Percentiles rank a stretch among this genome's conserved stretches.
phyloP scores from a whole-genome alignment of 2,113 vertebrate genomes.

The Salvator merianae region DNA sequence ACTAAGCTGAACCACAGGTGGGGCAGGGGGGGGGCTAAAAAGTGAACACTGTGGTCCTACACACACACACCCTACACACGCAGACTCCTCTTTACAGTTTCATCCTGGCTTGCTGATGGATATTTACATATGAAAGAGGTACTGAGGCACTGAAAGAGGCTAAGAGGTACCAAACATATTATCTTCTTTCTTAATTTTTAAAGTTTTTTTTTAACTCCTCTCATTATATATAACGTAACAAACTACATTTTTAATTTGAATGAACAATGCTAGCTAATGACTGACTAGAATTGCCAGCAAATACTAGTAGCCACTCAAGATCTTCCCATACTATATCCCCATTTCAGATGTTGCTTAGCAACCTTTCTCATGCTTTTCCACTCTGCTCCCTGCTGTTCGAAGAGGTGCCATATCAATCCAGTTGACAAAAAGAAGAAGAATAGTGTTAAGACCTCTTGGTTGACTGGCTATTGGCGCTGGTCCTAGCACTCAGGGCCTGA shows the following conservation, averaged over 20 bases:
- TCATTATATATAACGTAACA: background rate
- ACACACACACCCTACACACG: background rate
- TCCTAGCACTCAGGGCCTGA: background rate
- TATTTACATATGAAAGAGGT: background rate
- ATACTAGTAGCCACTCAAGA: background rate
- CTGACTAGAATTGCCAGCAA: background rate
- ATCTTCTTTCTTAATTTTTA: background rate
- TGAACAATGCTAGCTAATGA: too few relatives aligned
- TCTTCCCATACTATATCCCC: background rate
- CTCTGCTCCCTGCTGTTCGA: background rate
- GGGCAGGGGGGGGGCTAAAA: background rate
- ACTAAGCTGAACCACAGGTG: background rate
- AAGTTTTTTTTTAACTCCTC: too few relatives aligned
- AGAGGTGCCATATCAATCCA: background rate
- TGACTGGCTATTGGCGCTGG: background rate
- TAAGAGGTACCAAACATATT: background rate
- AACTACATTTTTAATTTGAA: background rate
- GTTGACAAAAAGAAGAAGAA: background rate
- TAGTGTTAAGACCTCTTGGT: background rate
- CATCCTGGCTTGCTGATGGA: too few relatives aligned
- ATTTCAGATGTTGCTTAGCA: slow-evolving; percentile 9
- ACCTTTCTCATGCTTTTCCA: background rate
- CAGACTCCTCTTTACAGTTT: background rate
- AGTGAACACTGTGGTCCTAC: background rate
- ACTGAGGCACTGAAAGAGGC: background rate